Conservation (phyloP, 2,113 vertebrate species). For the Platycercus adscitus region DNA sequence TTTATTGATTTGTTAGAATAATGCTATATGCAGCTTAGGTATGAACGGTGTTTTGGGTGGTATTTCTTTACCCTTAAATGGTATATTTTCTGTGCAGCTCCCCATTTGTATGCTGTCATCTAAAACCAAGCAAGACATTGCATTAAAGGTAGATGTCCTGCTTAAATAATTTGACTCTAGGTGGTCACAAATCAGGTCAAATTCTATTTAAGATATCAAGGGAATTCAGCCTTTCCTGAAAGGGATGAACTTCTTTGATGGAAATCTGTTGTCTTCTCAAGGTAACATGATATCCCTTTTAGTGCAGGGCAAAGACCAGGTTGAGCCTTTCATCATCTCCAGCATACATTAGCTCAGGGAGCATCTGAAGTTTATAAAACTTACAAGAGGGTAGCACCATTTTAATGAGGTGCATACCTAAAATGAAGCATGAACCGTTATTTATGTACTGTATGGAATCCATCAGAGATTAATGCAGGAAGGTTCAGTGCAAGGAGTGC, state of each 20-base stretch:
- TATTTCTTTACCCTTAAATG: background rate
- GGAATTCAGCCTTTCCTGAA: background rate
- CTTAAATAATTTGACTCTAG: background rate
- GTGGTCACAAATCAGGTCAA: background rate
- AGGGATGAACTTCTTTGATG: constrained; percentile 2
- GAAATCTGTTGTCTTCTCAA: constrained; percentile 20
- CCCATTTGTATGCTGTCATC: background rate
- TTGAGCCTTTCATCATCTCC: constrained; percentile 49
- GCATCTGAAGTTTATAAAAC: constrained; percentile 50
- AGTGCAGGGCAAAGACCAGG: background rate
- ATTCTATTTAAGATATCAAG: background rate
- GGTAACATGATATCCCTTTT: constrained; percentile 24
- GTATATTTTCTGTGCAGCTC: background rate
- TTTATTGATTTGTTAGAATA: background rate
- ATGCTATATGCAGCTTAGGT: background rate
- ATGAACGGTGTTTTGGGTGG: background rate
- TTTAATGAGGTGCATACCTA: constrained; percentile 46
- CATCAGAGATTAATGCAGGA: background rate
- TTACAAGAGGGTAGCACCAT: background rate
- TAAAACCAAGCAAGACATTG: background rate
- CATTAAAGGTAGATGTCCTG: background rate
- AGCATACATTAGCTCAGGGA: constrained; percentile 13
- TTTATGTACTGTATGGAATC: constrained; percentile 54
- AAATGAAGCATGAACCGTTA: background rate
- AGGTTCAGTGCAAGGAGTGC: background rate